A percentile compares a stretch with the other conserved stretches of the same genome.
Conservation (phyloP, 2,888 invertebrate genomes). For the Heliconius aoede region DNA sequence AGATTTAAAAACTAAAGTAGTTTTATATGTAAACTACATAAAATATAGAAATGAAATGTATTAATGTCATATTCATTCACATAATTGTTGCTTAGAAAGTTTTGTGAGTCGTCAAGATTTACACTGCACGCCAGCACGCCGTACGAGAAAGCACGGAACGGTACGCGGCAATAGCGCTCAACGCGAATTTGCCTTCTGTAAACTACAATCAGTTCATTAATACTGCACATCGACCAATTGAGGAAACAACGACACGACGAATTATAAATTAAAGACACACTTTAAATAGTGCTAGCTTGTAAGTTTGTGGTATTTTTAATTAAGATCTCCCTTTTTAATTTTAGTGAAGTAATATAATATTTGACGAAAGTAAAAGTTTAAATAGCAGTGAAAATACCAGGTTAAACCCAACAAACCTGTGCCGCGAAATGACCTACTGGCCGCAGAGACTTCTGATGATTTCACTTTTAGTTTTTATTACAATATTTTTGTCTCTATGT, state of each 20-base stretch:
- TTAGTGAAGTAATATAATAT: conserved; percentile 20
- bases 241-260: conserved; percentile 33
- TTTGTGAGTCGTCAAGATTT: conserved; percentile 74
- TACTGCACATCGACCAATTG: conserved; percentile 13
- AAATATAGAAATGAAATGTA: conserved; percentile 69
- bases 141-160: conserved; percentile 80
- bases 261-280: neutral
- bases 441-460: conserved; percentile 69
- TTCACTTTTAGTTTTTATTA: conserved; percentile 69
- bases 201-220: conserved; percentile 42
- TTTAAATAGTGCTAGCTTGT: neutral
- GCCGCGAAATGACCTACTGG: conserved; percentile 73
- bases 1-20: neutral
- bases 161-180: conserved; percentile 49
- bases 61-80: conserved; percentile 80
- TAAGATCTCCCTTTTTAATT: neutral
- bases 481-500: neutral
- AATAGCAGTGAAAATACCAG: conserved; percentile 70
- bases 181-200: conserved; percentile 42
- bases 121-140: conserved; percentile 81
- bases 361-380: conserved; percentile 77
- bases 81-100: conserved; percentile 84
- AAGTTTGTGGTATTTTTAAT: neutral
- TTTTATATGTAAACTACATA: conserved; percentile 14
- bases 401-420: conserved; percentile 75